phyloP scores from a whole-genome alignment of 2,888 invertebrate genomes.

The Lamproptera curius region DNA sequence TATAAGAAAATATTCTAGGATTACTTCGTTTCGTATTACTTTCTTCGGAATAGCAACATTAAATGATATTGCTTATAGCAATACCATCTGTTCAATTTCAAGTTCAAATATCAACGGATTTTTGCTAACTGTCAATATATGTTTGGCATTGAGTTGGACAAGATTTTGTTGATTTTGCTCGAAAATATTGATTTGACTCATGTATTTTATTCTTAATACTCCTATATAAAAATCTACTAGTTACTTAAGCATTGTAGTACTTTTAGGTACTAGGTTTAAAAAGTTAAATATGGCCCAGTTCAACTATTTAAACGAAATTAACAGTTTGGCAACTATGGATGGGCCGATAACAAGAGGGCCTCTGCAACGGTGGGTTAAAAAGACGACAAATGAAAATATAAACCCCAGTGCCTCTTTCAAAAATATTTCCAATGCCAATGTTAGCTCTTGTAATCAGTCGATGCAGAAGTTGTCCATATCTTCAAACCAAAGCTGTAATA shows the following conservation, averaged over 20 bases:
- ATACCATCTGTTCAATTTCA: slow-evolving; percentile 1
- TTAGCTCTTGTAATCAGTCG: slow-evolving; percentile 81
- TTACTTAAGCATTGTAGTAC: background rate
- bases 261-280: no score
- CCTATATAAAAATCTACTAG: slow-evolving; percentile 14
- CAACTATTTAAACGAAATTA: slow-evolving; percentile 88
- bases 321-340: slow-evolving; percentile 86
- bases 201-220: slow-evolving; percentile 5
- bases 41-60: background rate
- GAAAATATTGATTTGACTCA: slow-evolving; percentile 18
- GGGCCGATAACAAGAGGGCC: slow-evolving; percentile 89
- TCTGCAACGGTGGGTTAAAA: slow-evolving; percentile 87
- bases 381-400: slow-evolving; percentile 80
- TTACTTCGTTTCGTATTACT: no score
- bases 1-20: no score
- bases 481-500: slow-evolving; percentile 76
- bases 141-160: slow-evolving; percentile 15
- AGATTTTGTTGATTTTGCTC: slow-evolving; percentile 3
- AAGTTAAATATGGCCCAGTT: slow-evolving; percentile 88
- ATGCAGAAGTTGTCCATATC: slow-evolving; percentile 80
- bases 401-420: slow-evolving; percentile 68
- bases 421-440: slow-evolving; percentile 71
- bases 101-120: slow-evolving; percentile 34
- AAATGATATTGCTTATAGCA: background rate
- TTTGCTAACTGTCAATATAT: slow-evolving; percentile 28